These are phyloP conservation scores for Thaumetopoea pityocampa DNA, from an alignment of 1,140 invertebrate species.

Conservation along the genomic window DNA sequence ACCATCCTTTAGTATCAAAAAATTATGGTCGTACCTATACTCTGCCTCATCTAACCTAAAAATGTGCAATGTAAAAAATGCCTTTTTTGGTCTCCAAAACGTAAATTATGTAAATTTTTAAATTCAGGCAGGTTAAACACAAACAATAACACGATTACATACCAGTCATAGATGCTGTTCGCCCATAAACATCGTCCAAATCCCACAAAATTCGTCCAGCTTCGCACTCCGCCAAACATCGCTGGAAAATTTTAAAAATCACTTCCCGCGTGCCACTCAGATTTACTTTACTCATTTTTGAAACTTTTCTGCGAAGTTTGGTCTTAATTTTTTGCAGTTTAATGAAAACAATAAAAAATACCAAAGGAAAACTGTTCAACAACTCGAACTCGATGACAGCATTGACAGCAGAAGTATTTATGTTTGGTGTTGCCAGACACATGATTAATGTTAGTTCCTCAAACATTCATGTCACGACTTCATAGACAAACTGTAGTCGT, in stretches of 20 bases:
- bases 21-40: too few species aligned
- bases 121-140: not conserved
- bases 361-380: too few species aligned
- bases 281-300: slow-evolving; percentile 4
- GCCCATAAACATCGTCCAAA: slow-evolving; percentile 8
- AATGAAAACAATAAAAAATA: too few species aligned
- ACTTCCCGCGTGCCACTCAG: slow-evolving; percentile 7
- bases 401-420: too few species aligned
- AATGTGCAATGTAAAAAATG: not conserved
- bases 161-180: slow-evolving; percentile 11
- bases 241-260: slow-evolving; percentile 12
- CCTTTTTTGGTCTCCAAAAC: not conserved
- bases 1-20: too few species aligned
- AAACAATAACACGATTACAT: too few species aligned
- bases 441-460: too few species aligned
- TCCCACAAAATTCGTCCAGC: slow-evolving; percentile 6
- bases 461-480: too few species aligned
- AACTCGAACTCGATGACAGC: too few species aligned
- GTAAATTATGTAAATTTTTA: not conserved
- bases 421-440: too few species aligned
- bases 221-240: slow-evolving; percentile 8
- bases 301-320: not conserved
- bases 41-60: not conserved
- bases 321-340: too few species aligned
- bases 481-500: not conserved